Evolutionary conservation across 2,113 vertebrate species (phyloP), one percentile per base, ranked within the genome.

Genomic region (Malurus cyaneus): DNA sequence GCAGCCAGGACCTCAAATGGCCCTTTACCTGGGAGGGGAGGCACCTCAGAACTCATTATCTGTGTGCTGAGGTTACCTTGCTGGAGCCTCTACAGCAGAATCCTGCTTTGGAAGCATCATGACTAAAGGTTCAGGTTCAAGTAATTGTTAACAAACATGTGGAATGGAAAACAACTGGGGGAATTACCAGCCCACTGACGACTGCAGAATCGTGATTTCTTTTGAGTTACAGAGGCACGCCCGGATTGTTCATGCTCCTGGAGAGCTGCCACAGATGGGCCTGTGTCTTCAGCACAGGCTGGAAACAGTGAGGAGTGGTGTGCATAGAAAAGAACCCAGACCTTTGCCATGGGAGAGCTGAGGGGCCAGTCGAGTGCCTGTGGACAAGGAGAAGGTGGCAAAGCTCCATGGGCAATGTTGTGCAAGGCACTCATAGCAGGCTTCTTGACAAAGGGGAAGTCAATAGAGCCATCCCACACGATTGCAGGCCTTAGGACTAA

Each of bases 171-270:
- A 36, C 23, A 88, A 20, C 2, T 0, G 4, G 18, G 20, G 20
- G 4, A 47, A 69, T 64, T 31, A 42, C 23, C 19, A 44, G 7
- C 14, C 18, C 50, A 23, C 29, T 5, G 6, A 21, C 26, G 67
- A 32, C 44, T 65, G 25, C 23, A 59, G 42, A 65, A 36, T 5
- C 31, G 7, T 49, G 56, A 61, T 73, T 83, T 65, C 26, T 69
- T 70, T 57, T 65, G 18, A 41, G 10, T 84, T 64, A 52, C 18
- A 65, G n/a, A 46, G 50, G 18, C 18, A 8, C 19, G 14, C 18
- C 0, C 0, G 12, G 25, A 41, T 47, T 26, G 67, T 29, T 86
- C 49, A 54, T 7, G 2, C 4, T 21, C 12, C 32, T 50, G 36
- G 50, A 86, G 60, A 69, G 54, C 24, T 53, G 80, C 24, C 36